phyloP scores from a whole-genome alignment of 1,140 invertebrate species.

The Sycobia sp. region DNA sequence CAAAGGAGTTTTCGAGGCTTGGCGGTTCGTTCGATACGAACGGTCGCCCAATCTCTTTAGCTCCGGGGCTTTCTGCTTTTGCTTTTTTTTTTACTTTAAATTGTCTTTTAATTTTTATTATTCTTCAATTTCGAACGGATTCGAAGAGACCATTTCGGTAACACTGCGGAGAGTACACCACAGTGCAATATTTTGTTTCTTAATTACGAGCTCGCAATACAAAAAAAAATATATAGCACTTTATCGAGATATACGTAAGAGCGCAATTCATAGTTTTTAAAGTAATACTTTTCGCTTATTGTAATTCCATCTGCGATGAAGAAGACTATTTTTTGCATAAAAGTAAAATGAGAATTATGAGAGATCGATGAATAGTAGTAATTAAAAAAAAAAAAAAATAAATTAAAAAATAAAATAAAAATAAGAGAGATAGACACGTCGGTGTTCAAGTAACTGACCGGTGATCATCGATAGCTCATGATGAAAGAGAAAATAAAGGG shows the following conservation, averaged over 20 bases:
- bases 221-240: constrained; percentile 34
- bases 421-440: not conserved
- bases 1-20: too few relatives aligned
- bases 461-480: constrained; percentile 10
- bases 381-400: not conserved
- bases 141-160: constrained; percentile 1
- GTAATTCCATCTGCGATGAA: constrained; percentile 31
- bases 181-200: constrained; percentile 51
- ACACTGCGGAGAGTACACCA: constrained; percentile 45
- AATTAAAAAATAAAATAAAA: not conserved
- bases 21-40: too few relatives aligned
- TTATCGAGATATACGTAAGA: constrained; percentile 45
- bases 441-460: constrained; percentile 14
- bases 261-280: constrained; percentile 20
- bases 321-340: constrained; percentile 34
- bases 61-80: too few relatives aligned
- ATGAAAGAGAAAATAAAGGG: not conserved
- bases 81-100: not conserved
- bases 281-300: constrained; percentile 31
- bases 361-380: too few relatives aligned
- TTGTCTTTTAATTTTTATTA: too few relatives aligned
- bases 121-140: too few relatives aligned
- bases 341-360: too few relatives aligned
- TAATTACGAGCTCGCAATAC: constrained; percentile 36
- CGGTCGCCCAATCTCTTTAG: too few relatives aligned